These are phyloP conservation scores for Myioborus melanocephalus DNA, from an alignment of 2,797 vertebrate species.

Conservation along the genomic window DNA sequence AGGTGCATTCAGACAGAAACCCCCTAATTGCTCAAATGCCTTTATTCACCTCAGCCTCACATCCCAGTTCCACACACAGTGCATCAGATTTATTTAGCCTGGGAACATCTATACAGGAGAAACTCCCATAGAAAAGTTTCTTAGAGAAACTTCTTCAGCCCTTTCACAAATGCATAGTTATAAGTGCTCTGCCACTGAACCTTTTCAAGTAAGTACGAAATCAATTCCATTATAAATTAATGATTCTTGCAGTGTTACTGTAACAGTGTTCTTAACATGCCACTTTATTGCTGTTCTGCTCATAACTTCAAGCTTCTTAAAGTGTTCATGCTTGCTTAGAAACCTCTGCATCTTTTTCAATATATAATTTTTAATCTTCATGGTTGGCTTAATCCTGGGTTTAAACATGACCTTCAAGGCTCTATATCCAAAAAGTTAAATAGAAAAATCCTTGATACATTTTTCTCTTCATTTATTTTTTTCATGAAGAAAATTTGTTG, in stretches of 20 bases:
- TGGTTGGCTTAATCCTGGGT: neutral
- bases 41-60: neutral
- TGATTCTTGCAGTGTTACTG: neutral
- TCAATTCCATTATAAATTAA: neutral
- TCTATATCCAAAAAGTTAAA: neutral
- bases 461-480: neutral
- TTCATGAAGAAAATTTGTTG: neutral
- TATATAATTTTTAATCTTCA: neutral
- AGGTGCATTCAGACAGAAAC: neutral
- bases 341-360: neutral
- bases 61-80: neutral
- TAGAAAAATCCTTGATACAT: neutral
- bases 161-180: neutral
- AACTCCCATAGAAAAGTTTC: neutral
- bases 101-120: neutral
- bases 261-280: neutral
- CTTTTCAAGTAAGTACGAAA: neutral
- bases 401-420: neutral
- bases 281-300: neutral
- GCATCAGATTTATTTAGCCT: neutral
- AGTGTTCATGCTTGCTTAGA: neutral
- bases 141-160: neutral
- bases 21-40: neutral
- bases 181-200: neutral
- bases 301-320: neutral